Conservation (phyloP, 2,113 vertebrate genomes). For the Bambusicola thoracicus region DNA sequence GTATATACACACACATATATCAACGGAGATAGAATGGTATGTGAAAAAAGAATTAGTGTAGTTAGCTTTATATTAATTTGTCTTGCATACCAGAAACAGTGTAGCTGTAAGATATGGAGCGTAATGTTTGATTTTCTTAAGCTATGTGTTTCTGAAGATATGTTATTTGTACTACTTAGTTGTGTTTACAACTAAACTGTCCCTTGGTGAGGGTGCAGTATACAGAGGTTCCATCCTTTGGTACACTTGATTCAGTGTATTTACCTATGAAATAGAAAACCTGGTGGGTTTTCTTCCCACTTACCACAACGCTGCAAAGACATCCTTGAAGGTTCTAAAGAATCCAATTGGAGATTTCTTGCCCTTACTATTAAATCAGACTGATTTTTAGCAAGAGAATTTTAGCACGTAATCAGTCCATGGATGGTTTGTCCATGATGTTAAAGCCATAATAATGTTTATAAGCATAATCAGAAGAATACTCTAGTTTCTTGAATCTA, state of each 20-base stretch:
- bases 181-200: not conserved
- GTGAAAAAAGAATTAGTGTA: not conserved
- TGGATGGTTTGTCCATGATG: not conserved
- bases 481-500: not conserved
- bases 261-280: not conserved
- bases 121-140: not conserved
- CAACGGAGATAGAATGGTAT: not conserved
- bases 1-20: not conserved
- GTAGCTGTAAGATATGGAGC: not conserved
- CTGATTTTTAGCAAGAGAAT: not conserved
- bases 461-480: not conserved
- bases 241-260: not conserved
- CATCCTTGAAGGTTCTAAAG: not conserved
- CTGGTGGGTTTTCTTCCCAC: rapidly evolving
- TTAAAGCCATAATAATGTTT: not conserved
- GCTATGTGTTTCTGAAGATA: not conserved
- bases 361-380: not conserved
- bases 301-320: not conserved
- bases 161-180: not conserved
- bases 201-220: not conserved
- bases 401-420: not conserved
- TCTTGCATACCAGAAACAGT: not conserved
- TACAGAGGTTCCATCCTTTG: not conserved
- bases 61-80: not conserved
- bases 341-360: not conserved